Conservation (phyloP, 2,888 invertebrate species). For the Allygus modestus region DNA sequence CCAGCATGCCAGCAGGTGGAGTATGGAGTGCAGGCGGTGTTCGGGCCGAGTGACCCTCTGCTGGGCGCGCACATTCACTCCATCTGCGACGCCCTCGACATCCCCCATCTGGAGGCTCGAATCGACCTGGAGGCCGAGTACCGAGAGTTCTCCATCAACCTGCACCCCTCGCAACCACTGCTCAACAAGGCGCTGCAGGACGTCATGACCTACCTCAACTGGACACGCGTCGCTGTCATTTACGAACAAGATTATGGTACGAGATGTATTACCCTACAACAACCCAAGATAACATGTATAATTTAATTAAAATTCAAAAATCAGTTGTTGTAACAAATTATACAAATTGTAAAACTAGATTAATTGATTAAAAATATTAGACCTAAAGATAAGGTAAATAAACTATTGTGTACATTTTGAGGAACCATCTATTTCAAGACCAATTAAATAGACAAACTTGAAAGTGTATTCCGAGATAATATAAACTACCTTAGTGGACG, state of each 20-base stretch:
- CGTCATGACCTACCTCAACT: slow-evolving; percentile 86
- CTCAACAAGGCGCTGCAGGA: slow-evolving; percentile 87
- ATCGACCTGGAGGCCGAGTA: slow-evolving; percentile 79
- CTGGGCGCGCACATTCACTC: slow-evolving; percentile 87
- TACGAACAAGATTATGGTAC: slow-evolving; percentile 87
- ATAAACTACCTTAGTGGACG: too few species aligned
- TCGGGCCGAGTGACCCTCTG: slow-evolving; percentile 87
- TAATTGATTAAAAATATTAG: too few species aligned
- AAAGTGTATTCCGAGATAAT: too few species aligned
- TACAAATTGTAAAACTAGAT: neutral
- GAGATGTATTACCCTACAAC: slow-evolving; percentile 65
- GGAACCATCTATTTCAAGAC: too few species aligned
- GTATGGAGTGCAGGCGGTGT: slow-evolving; percentile 85
- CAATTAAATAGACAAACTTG: too few species aligned
- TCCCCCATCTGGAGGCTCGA: slow-evolving; percentile 87
- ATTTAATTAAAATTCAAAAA: neutral
- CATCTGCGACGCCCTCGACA: slow-evolving; percentile 87
- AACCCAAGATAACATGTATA: neutral
- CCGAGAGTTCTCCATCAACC: slow-evolving; percentile 86
- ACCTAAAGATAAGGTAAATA: too few species aligned
- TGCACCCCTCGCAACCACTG: slow-evolving; percentile 85
- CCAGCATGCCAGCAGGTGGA: slow-evolving; percentile 85
- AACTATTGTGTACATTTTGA: too few species aligned
- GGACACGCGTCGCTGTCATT: slow-evolving; percentile 88
- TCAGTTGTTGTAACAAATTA: neutral